Percentiles rank a stretch among this genome's conserved stretches.
Evolutionary conservation across 1,140 invertebrate genomes (phyloP).

Genomic region (Aradophagus sp.): DNA sequence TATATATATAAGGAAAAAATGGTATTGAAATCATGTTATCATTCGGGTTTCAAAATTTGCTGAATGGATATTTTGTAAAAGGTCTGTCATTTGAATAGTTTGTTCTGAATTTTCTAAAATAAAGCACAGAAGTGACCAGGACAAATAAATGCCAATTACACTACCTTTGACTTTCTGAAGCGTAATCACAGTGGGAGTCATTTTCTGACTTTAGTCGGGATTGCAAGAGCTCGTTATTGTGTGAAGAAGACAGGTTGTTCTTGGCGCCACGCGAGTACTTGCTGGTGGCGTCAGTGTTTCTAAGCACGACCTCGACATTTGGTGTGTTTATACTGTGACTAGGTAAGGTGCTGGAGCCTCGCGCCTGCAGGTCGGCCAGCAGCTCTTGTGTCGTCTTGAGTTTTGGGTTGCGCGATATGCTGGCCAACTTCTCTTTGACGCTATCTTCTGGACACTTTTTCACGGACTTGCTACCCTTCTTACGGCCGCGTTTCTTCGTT

Average conservation of each 20-base stretch:
- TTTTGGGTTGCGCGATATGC: conserved; percentile 80
- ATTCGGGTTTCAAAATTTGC: too few relatives aligned
- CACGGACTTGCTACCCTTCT: conserved; percentile 81
- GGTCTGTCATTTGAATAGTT: too few relatives aligned
- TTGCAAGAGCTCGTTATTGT: conserved; percentile 45
- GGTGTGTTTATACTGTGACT: conserved; percentile 69
- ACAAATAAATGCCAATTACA: too few relatives aligned
- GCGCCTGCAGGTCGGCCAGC: conserved; percentile 84
- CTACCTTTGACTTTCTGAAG: conserved; percentile 38
- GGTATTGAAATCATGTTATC: too few relatives aligned
- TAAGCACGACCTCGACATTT: conserved; percentile 67
- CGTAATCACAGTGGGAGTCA: conserved; percentile 37
- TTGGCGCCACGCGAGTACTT: conserved; percentile 77
- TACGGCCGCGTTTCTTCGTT: conserved; percentile 80
- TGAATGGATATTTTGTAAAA: too few relatives aligned
- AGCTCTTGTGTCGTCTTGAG: conserved; percentile 90
- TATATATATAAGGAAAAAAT: too few relatives aligned
- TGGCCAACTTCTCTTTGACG: conserved; percentile 80
- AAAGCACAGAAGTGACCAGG: too few relatives aligned
- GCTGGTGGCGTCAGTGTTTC: conserved; percentile 74
- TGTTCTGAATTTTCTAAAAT: too few relatives aligned
- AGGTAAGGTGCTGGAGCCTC: conserved; percentile 73
- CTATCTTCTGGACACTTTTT: conserved; percentile 76
- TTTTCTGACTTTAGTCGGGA: conserved; percentile 41
- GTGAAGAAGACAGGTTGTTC: conserved; percentile 66